A percentile compares a stretch with the other conserved stretches of the same genome.
Conservation (phyloP, 2,113 vertebrate species). For the Crotophaga sulcirostris region DNA sequence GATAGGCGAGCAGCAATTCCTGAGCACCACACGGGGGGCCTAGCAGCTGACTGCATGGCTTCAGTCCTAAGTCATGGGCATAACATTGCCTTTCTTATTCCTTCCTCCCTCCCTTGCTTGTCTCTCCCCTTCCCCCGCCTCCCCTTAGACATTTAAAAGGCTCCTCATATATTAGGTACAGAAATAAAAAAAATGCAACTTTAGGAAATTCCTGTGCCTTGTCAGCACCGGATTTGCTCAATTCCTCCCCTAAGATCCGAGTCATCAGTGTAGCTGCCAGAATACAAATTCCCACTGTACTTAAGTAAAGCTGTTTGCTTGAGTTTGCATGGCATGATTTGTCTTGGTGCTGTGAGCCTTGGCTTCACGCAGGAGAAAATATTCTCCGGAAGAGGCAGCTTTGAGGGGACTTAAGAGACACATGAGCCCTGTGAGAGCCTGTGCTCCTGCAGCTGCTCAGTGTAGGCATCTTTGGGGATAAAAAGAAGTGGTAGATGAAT, state of each 20-base stretch:
- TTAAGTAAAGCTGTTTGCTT: background rate
- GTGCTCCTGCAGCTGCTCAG: background rate
- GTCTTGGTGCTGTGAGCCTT: background rate
- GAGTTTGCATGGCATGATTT: background rate
- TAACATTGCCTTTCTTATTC: background rate
- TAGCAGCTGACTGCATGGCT: background rate
- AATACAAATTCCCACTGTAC: background rate
- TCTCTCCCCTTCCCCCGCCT: background rate
- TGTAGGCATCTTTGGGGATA: background rate
- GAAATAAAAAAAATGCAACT: slow-evolving; percentile 13
- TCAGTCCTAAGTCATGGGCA: background rate
- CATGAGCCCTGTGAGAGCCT: fast-evolving
- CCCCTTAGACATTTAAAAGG: background rate
- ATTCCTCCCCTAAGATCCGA: background rate
- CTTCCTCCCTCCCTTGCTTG: background rate
- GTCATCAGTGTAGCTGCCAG: background rate
- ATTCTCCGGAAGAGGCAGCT: background rate
- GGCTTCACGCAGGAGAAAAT: background rate
- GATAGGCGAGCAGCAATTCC: background rate
- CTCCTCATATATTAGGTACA: background rate
- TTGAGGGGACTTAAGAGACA: background rate
- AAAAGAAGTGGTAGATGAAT: background rate
- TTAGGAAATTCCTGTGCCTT: background rate
- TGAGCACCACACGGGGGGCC: background rate
- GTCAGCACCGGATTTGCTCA: background rate